Evolutionary conservation across 2,113 vertebrate species (phyloP), one percentile per base, ranked within the genome.

Genomic region (Trematomus loennbergii): DNA sequence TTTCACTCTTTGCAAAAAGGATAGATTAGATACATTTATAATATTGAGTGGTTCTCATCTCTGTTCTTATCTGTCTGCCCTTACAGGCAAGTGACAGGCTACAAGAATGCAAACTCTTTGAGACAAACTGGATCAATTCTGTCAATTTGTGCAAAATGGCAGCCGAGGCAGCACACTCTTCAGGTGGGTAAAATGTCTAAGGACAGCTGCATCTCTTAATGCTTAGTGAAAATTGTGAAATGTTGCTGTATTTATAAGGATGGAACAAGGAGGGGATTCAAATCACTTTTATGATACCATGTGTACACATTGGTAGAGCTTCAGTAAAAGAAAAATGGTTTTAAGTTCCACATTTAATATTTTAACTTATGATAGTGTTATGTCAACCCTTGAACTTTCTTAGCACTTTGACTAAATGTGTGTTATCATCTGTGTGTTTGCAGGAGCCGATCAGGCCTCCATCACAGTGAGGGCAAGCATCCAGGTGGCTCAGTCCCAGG

Each of bases 361-460:
- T n/a, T 45, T 5, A 50, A 50, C 45, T 52, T 20, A 8, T 18
- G 1, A 3, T 71, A 1, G 20, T 10, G 2, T 49, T n/a, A 45
- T 20, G 9, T 59, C 5, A 40, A 73, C 57, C 5, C 40, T 50
- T 65, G 40, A 79, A 25, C n/a, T 18, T 61, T 50, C 36, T n/a
- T 18, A 55, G 46, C n/a, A 55, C 40, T 59, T 5, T 82, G 36
- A 86, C 59, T 17, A 52, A 64, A 55, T 20, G 16, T 0, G 3
- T 76, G 36, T 71, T 53, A 82, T 2, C 5, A 15, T 69, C 5
- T 75, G 13, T 72, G 18, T 83, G 36, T 86, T 40, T 59, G 13
- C 92, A 99, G 98, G 97, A 84, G 97, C 97, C 0, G 96, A 97
- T 45, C 96, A 97, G 68, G 96, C 97, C 1, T 97, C 96, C 0